phyloP scores from a whole-genome alignment of 2,113 vertebrate species.

The Actenoides hombroni region DNA sequence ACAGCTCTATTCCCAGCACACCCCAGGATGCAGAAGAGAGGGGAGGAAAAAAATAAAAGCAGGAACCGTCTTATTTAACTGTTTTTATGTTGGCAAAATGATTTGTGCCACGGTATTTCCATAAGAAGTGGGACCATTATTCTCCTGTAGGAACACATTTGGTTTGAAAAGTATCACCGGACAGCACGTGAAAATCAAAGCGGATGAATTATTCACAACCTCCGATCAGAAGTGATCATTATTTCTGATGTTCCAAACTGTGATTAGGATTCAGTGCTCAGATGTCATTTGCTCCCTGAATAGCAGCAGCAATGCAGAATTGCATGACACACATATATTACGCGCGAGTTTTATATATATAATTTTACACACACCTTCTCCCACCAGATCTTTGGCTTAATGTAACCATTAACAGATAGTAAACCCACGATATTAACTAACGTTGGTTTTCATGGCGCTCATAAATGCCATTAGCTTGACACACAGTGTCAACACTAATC shows the following conservation, averaged over 20 bases:
- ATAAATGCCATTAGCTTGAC: conserved; percentile 70
- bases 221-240: conserved; percentile 81
- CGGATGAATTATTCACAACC: conserved; percentile 81
- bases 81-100: conserved; percentile 78
- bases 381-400: conserved; percentile 44
- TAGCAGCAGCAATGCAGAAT: conserved; percentile 54
- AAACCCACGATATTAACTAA: conserved; percentile 55
- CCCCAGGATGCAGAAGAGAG: neutral
- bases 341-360: conserved; percentile 33
- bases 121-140: conserved; percentile 83
- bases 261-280: conserved; percentile 79
- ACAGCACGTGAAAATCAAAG: conserved; percentile 78
- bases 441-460: conserved; percentile 60
- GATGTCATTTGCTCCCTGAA: conserved; percentile 77
- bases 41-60: conserved; percentile 58
- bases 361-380: conserved; percentile 67
- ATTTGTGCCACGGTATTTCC: conserved; percentile 81
- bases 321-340: conserved; percentile 47
- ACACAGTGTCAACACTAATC: conserved; percentile 78
- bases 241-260: conserved; percentile 80
- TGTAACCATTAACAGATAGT: conserved; percentile 53
- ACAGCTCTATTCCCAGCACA: conserved; percentile 40
- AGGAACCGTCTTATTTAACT: conserved; percentile 75
- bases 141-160: conserved; percentile 83
- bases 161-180: conserved; percentile 82